A percentile compares a stretch with the other conserved stretches of the same genome.
These are phyloP conservation scores for Heliconius himera DNA, from an alignment of 1,140 invertebrate species.

Conservation along the genomic window DNA sequence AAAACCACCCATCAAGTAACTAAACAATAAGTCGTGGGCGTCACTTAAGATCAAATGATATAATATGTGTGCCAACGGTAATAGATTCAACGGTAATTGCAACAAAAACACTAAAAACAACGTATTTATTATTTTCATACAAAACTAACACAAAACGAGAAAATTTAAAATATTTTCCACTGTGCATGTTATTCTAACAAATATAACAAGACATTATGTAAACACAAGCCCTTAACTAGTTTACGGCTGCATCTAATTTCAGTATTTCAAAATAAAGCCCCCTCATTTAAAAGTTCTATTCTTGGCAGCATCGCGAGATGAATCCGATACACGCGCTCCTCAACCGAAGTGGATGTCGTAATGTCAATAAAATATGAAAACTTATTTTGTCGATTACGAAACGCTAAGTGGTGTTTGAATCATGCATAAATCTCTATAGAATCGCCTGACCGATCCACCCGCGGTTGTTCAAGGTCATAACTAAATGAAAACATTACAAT, in stretches of 20 bases:
- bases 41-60: not conserved
- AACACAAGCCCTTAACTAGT: constrained; percentile 27
- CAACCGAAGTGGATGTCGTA: constrained; percentile 60
- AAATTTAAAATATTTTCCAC: not conserved
- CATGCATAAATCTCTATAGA: constrained; percentile 69
- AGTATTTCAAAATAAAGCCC: constrained; percentile 69
- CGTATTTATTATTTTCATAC: too few relatives aligned
- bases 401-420: constrained; percentile 62
- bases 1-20: constrained; percentile 33
- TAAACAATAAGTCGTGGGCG: not conserved
- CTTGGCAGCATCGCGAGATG: constrained; percentile 53
- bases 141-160: not conserved
- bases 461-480: constrained; percentile 62
- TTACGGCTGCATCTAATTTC: constrained; percentile 51
- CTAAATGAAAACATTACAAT: constrained; percentile 61
- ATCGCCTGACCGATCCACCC: constrained; percentile 58
- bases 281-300: constrained; percentile 67
- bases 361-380: constrained; percentile 78
- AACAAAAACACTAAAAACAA: too few relatives aligned
- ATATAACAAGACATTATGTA: constrained; percentile 4
- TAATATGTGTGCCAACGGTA: not conserved
- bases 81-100: not conserved
- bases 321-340: constrained; percentile 47
- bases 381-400: constrained; percentile 79
- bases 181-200: constrained; percentile 3